Conservation (phyloP, 2,113 vertebrate genomes). For the Cepphus grylle region DNA sequence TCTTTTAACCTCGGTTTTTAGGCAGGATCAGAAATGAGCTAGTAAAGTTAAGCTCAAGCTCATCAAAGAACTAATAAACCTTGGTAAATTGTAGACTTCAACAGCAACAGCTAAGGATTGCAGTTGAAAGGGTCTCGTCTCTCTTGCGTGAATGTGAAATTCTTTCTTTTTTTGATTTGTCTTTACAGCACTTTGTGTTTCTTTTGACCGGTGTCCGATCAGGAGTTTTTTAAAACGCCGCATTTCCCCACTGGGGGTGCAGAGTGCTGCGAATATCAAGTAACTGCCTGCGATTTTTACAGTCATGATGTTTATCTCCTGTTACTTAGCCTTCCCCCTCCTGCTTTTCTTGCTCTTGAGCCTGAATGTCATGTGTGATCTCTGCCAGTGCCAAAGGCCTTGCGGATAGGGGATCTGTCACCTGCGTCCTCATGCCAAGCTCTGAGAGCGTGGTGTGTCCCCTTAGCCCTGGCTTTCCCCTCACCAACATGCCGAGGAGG, state of each 20-base stretch:
- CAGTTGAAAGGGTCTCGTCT: neutral
- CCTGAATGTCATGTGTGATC: neutral
- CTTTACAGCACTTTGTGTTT: neutral
- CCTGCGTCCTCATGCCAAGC: neutral
- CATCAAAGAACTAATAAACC: neutral
- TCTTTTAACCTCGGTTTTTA: neutral
- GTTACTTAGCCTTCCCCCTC: neutral
- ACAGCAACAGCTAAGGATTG: neutral
- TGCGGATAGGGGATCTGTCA: neutral
- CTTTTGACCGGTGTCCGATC: neutral
- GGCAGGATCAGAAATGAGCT: neutral
- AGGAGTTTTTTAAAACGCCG: neutral
- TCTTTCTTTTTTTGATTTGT: neutral
- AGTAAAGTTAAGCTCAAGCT: neutral
- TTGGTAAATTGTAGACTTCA: neutral
- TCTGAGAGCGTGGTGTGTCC: neutral
- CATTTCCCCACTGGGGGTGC: fast-evolving
- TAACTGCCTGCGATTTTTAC: neutral
- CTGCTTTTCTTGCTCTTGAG: neutral
- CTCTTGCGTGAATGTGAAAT: neutral
- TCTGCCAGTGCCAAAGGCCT: neutral
- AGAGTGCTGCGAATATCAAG: neutral
- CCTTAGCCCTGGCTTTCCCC: neutral
- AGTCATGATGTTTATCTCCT: neutral
- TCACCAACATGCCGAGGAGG: neutral